Evolutionary conservation across 2,113 vertebrate species (phyloP), one percentile per base, ranked within the genome.

Genomic region (Aptenodytes patagonicus): DNA sequence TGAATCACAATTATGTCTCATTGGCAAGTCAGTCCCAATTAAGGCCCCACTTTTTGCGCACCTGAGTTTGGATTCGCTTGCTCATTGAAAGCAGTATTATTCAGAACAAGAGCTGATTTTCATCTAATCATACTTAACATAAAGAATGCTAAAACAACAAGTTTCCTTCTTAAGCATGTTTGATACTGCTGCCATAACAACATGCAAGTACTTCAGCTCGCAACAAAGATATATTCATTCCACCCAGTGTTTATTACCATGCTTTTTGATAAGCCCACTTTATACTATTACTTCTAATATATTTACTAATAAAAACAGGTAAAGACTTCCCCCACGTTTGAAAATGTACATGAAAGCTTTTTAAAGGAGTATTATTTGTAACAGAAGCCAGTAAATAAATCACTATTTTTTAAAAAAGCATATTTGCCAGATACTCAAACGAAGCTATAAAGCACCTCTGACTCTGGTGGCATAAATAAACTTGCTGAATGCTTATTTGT

Each of bases 161-260:
- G 91, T 75, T 88, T 83, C 58, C 70, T 85, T 95, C 84, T 91
- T 42, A 75, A 71, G 68, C 28, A 34, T 4, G 81, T 93, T 87
- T 91, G 75, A 83, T 72, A 58, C 42, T 77, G 93, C 93, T 96
- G 75, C 89, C 94, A 83, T 93, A 94, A 95, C 93, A 95, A 94
- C 87, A 80, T 28, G 62, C 57, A 70, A 83, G 83, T 66, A 87
- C 72, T 82, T 75, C 72, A 90, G 60, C 49, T 65, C 60, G n/a
- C 72, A 96, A 89, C 87, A 80, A 95, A 75, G 80, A 81, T n/a
- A 34, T 1, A 71, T 60, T 93, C 31, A 83, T 89, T 62, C 40
- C n/a, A 18, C 20, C 29, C 49, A 17, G 24, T 8, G 57, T 79
- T 93, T 87, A 55, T 65, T 75, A 69, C 60, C 31, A 21, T 13